Base-by-base conservation (phyloP, 2,797 vertebrate species). In the Scyliorhinus canicula region DNA sequence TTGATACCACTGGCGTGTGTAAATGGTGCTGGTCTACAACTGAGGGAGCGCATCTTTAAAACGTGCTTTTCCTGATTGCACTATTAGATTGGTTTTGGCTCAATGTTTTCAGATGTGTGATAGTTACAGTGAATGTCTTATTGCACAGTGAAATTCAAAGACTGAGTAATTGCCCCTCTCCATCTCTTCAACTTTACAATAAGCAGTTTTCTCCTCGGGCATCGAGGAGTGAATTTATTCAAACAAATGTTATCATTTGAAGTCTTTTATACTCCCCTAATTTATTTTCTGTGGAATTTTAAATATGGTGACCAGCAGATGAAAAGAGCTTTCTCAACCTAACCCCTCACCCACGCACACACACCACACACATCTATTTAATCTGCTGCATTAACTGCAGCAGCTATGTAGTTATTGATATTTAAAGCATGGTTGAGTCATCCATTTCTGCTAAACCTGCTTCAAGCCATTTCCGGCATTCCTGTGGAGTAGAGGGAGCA, bases 391-490 rank as follows among this genome's bases (percentile, higher is more conserved):
- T 69, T 69, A n/a, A 26, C 9, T 93, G 26, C 63, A 93, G 14
- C 65, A 93, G 31, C 65, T 65, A 12, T 71, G 44, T 14, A 52
- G 65, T 19, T 31, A 71, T 93, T 52, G 65, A 93, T 71, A 93
- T 93, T 93, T 93, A 93, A 93, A 52, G 44, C 24, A 71, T 52
- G 28, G 28, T 93, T 67, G 67, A 67, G 67, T 93, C 67, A 93
- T 71, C 47, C 28, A 65, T 12, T 71, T 93, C 14, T 52, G 47
- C 65, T 28, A 2, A 65, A 65, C n/a, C 21, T 65, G 57, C 60
- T 93, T 93, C 47, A 71, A 71, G 65, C 44, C 93, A 93, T 52
- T 71, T 26, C 67, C 11, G 4, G 47, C 67, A 6, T 6, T 52
- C 44, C 26, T 69, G 26, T 35, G 28, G 65, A 93, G 63, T 26